Conservation (phyloP, 2,113 vertebrate species). For the Proteles cristata region DNA sequence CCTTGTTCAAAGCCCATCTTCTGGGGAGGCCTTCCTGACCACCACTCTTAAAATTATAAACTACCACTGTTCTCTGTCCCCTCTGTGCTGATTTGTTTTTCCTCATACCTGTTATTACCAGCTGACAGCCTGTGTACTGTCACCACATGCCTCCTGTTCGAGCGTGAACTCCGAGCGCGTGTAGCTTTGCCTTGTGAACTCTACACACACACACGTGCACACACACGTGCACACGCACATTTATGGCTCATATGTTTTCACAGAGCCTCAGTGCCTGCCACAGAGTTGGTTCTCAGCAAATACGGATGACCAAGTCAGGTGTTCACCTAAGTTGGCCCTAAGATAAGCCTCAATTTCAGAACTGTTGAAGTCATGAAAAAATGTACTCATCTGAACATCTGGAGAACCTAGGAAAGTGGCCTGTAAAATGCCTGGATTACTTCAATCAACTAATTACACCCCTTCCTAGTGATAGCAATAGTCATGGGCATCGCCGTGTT, state of each 20-base stretch:
- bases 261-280: not conserved
- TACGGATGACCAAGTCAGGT: not conserved
- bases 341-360: not conserved
- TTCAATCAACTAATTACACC: too few relatives aligned
- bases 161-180: not conserved
- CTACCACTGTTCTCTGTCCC: accelerated
- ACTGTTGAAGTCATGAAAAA: not conserved
- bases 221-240: too few relatives aligned
- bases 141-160: not conserved
- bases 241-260: not conserved
- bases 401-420: not conserved
- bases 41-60: not conserved
- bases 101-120: not conserved
- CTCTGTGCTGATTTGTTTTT: not conserved
- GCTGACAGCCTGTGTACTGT: accelerated
- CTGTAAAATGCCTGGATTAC: not conserved
- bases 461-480: accelerated
- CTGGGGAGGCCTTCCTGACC: not conserved
- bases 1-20: not conserved
- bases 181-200: not conserved
- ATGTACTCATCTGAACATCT: not conserved
- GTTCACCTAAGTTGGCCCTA: not conserved
- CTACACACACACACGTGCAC: accelerated
- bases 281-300: not conserved
- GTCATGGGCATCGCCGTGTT: accelerated